Percentiles rank a stretch among this genome's conserved stretches.
Evolutionary conservation across 2,113 vertebrate genomes (phyloP).

Genomic region (Capra hircus): DNA sequence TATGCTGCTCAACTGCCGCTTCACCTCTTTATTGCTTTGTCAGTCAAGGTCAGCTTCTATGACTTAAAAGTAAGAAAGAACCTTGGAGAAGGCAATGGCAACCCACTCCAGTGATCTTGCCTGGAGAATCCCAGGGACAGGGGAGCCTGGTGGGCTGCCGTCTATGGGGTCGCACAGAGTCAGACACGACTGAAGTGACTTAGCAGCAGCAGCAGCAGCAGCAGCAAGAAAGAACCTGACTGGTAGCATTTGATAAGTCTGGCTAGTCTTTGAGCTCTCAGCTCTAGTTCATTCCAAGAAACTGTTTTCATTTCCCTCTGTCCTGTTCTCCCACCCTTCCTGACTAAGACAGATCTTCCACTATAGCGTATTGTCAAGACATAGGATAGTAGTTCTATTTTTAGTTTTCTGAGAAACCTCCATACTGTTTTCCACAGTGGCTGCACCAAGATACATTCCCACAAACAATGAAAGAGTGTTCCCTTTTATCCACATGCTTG

Average conservation of each 20-base stretch:
- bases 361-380: background rate
- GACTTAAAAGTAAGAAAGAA: background rate
- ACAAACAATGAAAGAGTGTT: background rate
- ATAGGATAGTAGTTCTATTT: background rate
- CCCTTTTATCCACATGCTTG: background rate
- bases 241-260: background rate
- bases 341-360: background rate
- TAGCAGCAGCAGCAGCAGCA: no score
- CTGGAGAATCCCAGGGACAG: no score
- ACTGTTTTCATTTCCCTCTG: background rate
- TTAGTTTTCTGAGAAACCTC: background rate
- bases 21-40: background rate
- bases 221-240: background rate
- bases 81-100: background rate
- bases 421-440: background rate
- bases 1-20: background rate
- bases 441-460: background rate
- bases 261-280: background rate
- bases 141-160: no score
- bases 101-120: no score
- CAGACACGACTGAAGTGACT: fast-evolving
- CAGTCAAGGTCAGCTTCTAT: background rate
- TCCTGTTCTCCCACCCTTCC: background rate
- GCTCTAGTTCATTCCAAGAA: background rate
- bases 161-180: no score